Evolutionary conservation across 2,888 invertebrate species (phyloP), one percentile per base, ranked within the genome.

Genomic region (Caradrina clavipalpis): DNA sequence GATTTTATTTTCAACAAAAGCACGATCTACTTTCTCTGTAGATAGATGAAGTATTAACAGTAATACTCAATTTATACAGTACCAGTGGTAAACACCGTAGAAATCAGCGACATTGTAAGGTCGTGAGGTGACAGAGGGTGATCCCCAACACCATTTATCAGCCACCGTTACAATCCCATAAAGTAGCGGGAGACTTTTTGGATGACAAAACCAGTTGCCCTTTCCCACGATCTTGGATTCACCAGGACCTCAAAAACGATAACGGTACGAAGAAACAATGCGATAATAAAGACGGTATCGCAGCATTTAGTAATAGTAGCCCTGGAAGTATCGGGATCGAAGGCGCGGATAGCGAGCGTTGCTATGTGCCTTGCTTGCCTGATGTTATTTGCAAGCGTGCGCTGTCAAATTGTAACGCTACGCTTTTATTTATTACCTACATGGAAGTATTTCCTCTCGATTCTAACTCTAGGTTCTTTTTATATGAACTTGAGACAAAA

Each of bases 401-500:
- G 51, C 80, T 67, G 72, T 81, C 77, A 81, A 80, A 83, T 75
- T 62, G 66, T 75, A 67, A 70, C 69, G 61, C 62, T 64, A 56
- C 49, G 58, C 51, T 78, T 73, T 68, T 81, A 80, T 81, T 74
- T 78, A 74, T 74, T 70, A 49, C 59, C 73, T 74, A 49, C 59
- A 60, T 70, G 53, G 17, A 39, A 19, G 3, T 65, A 60, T 80
- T 59, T 59, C 49, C 26, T 56, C 22, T 56, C n/a, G 19, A 31
- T 22, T 63, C 60, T 26, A 42, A 17, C 49, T 35, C 1, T n/a
- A 19, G 26, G 17, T 51, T 57, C 0, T 56, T 47, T 47, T 53
- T 10, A 19, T 0, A 31, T 49, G 47, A 19, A 63, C 8, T 49
- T 54, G 11, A 7, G 2, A 7, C 2, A 10, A 5, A 15, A n/a